Evolutionary conservation across 2,888 invertebrate species (phyloP), one percentile per base, ranked within the genome.

Genomic region (Catotricha subobsoleta): DNA sequence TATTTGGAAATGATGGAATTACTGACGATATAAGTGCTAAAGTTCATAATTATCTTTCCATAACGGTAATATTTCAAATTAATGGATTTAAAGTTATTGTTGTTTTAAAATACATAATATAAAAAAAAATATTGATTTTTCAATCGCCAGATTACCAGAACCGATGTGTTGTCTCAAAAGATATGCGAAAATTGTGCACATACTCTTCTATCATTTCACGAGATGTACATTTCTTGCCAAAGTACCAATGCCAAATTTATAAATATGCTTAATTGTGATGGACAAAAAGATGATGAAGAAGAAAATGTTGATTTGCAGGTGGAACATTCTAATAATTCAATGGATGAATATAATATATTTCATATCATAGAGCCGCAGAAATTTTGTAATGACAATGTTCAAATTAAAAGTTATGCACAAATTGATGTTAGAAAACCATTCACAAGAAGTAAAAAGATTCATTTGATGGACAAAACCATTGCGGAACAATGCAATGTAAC

Each of bases 111-210:
- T 10, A 20, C n/a, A 21, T 10, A 33, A 10, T 6, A 16, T 15
- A 13, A 15, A 29, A 15, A 21, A 28, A 34, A 19, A 19, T n/a
- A n/a, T 13, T 35, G 5, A 21, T 10, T n/a, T 23, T 7, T 23
- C 9, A 3, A 3, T 10, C n/a, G 29, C 3, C 18, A 41, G 40
- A 27, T 41, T 18, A 23, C 27, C 7, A 20, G 35, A 5, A 19
- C 19, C 18, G 40, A 41, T 20, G n/a, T 18, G 30, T 41, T 40
- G n/a, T 31, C 40, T n/a, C 20, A 39, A 10, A 43, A 31, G 15
- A 40, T 43, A 2, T 36, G 36, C 10, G 16, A 15, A 3, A 21
- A 25, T 16, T 36, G 36, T 9, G 36, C 36, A 23, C 9, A 21
- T 15, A 36, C 36, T 23, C 25, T 36, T 16, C 23, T 36, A 7